A percentile compares a stretch with the other conserved stretches of the same genome.
These are phyloP conservation scores for Hirtodrosophila confusa DNA, from an alignment of 2,888 invertebrate species.

Conservation along the genomic window DNA sequence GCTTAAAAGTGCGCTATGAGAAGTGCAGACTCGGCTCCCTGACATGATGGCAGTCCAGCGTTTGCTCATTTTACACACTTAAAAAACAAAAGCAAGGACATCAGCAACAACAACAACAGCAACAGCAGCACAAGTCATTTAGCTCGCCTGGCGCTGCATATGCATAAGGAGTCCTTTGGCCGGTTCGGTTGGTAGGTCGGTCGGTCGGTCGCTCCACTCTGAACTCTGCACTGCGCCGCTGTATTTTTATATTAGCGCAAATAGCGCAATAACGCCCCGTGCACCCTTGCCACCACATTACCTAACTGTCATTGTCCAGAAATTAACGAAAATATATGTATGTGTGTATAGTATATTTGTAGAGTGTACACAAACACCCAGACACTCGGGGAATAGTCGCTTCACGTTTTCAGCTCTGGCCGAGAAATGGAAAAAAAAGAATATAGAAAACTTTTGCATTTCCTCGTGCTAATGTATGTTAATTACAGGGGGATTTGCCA, in stretches of 20 bases:
- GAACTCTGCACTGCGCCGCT: constrained; percentile 56
- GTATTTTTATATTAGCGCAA: constrained; percentile 76
- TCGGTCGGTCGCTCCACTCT: constrained; percentile 38
- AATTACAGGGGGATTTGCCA: constrained; percentile 82
- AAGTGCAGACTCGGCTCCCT: constrained; percentile 34
- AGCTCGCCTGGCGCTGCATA: constrained; percentile 49
- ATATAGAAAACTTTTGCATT: constrained; percentile 72
- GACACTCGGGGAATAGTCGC: constrained; percentile 27
- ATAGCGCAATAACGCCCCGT: constrained; percentile 58
- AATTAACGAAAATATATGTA: constrained; percentile 78
- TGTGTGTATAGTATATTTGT: constrained; percentile 8
- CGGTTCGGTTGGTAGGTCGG: constrained; percentile 18
- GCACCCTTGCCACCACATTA: constrained; percentile 59
- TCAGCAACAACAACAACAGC: constrained; percentile 13
- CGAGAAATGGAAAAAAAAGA: constrained; percentile 20
- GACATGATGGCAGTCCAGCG: constrained; percentile 27
- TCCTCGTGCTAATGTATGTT: constrained; percentile 84
- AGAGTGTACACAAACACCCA: constrained; percentile 27
- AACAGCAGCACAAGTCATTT: constrained; percentile 23
- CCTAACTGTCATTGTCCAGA: constrained; percentile 81
- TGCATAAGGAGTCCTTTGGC: constrained; percentile 59
- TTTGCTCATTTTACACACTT: constrained; percentile 64
- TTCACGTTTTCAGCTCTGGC: constrained; percentile 41
- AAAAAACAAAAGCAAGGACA: constrained; percentile 33
- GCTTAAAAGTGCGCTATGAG: constrained; percentile 43